Base-by-base conservation (phyloP, 2,888 invertebrate species). In the Lamellibrachia satsuma region DNA sequence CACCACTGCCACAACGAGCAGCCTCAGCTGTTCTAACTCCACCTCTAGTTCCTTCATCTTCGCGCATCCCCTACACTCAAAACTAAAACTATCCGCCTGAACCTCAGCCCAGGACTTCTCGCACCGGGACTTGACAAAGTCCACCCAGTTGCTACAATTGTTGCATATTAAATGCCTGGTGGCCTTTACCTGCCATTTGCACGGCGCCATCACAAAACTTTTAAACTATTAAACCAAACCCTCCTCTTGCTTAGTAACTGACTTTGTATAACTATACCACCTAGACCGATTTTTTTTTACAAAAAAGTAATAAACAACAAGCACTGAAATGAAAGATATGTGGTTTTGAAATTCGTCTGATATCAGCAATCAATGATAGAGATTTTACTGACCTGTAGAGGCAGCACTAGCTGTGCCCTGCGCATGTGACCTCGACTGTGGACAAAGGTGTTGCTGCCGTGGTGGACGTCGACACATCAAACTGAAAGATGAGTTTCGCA, bases 361-460 rank as follows among this genome's bases (percentile, higher is more conserved):
- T 75, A 75, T 75, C 75, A 75, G n/a, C 75, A 75, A 6, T n/a
- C 3, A 75, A 22, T 22, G 6, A 22, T 75, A 75, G 75, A 75
- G 75, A 6, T 1, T 15, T 75, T 22, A 75, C 75, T 22, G 4
- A 75, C 75, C 75, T 75, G 75, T 75, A 75, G 75, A 75, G 75
- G 75, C 75, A 75, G 75, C 75, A 75, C 75, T 75, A 75, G 75
- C 75, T 75, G 75, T 75, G 75, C 15, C 75, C 75, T 75, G 75
- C 22, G 75, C 75, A n/a, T 75, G 75, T 75, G 22, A 75, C 75
- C 75, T 75, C 75, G 22, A 75, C 6, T 75, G 75, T 75, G 75
- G 22, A 15, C n/a, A 9, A 55, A 55, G 55, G 55, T 55, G 55
- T 55, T 55, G 75, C 75, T 75, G n/a, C 75, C 75, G 22, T 6